Percentiles rank a stretch among this genome's conserved stretches.
These are phyloP conservation scores for Kryphioiulus occultus DNA, from an alignment of 2,888 invertebrate species.

Conservation along the genomic window DNA sequence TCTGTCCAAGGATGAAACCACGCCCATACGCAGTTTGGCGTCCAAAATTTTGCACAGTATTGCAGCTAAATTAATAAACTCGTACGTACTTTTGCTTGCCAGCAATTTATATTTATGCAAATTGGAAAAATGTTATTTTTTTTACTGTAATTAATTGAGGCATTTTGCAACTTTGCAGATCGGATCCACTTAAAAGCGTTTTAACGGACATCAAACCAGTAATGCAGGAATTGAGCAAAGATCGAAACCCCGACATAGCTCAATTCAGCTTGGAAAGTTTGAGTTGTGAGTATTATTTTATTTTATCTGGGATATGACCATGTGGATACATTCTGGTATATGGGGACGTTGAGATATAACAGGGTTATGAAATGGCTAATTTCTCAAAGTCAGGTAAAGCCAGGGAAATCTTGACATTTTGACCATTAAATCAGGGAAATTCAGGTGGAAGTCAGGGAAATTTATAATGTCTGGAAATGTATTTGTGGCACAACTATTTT, in stretches of 20 bases:
- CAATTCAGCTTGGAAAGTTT: neutral
- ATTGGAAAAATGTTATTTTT: too few species aligned
- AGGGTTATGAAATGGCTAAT: too few species aligned
- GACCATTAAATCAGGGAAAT: too few species aligned
- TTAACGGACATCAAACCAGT: neutral
- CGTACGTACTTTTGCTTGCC: neutral
- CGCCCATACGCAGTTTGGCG: neutral
- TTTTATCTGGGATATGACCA: too few species aligned
- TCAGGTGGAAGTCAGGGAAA: too few species aligned
- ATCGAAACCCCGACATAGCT: neutral
- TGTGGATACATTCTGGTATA: too few species aligned
- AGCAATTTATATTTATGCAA: neutral
- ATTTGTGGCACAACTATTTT: too few species aligned
- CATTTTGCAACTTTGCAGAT: neutral
- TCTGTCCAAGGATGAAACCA: neutral
- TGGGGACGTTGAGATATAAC: too few species aligned
- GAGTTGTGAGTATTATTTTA: neutral
- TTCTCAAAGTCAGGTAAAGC: too few species aligned
- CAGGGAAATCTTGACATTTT: too few species aligned
- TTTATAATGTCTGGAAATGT: too few species aligned
- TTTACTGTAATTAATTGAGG: neutral
- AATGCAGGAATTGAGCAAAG: neutral
- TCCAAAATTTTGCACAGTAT: slow-evolving; percentile 21
- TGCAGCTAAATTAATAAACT: neutral
- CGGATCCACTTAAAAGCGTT: neutral